Evolutionary conservation across 2,888 invertebrate genomes (phyloP), one percentile per base, ranked within the genome.

Genomic region (Phymatocera aterrima): DNA sequence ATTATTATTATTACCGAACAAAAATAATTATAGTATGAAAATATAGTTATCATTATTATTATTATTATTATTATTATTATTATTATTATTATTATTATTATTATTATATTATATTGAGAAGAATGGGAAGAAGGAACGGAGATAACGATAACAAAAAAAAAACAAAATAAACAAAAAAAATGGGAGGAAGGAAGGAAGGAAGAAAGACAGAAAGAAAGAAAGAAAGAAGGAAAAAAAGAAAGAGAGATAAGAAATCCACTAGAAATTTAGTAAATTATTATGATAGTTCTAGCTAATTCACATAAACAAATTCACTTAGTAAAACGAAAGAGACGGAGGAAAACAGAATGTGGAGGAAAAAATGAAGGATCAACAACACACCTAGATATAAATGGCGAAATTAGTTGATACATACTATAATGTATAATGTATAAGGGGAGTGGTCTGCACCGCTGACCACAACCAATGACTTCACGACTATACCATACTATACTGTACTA

Each of bases 1-100:
- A 87, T 85, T 87, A 87, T 85, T 85, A 85, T 82, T 83, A 77
- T 78, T 70, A 72, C 77, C 77, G 81, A 80, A 82, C 74, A 81
- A 79, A 79, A 78, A 78, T 79, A 80, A 81, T 80, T 80, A 81
- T 80, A 77, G 34, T 80, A 80, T 80, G 78, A 61, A 83, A 82
- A 92, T 92, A 92, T 92, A 92, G 91, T 92, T 91, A 92, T 91
- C 92, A 91, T 91, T 83, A 92, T 92, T 92, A 92, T 91, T n/a
- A n/a, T n/a, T n/a, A n/a, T n/a, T n/a, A n/a, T n/a, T n/a, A n/a
- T n/a, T n/a, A n/a, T n/a, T n/a, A n/a, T n/a, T n/a, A n/a, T n/a
- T n/a, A n/a, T n/a, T n/a, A n/a, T n/a, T n/a, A n/a, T n/a, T n/a
- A n/a, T n/a, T n/a, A n/a, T n/a, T n/a, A n/a, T n/a, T n/a, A n/a